Evolutionary conservation across 2,113 vertebrate genomes (phyloP), one percentile per base, ranked within the genome.

Genomic region (Chinchilla lanigera): DNA sequence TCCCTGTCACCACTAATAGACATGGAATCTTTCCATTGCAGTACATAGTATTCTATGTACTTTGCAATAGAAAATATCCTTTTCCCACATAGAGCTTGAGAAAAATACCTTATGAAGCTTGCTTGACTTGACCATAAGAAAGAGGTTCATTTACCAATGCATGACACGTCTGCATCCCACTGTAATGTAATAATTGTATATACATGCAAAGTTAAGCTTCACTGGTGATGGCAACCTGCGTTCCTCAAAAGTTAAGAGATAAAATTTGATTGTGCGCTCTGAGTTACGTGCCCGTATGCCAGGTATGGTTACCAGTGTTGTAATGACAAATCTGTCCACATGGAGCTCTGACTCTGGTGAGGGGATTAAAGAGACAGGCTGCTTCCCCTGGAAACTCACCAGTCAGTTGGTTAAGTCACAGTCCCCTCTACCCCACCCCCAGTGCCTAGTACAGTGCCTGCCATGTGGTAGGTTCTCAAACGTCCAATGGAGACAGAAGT

Each of bases 1-100:
- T 80, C 93, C 61, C 86, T 83, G 17, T 30, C 52, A 54, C 58
- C 82, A 33, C 54, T 67, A 22, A 58, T 78, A 95, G 85, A 95
- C 61, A 2, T 4, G 90, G 54, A 73, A 89, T 93, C 69, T 92
- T 90, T 87, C 96, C 35, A 60, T 89, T 85, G 54, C 47, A 84
- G 82, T 86, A 73, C 80, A 1, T 65, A 13, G 54, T 78, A 0
- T 87, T 28, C 73, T 81, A 84, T 85, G 47, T 73, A 50, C 54
- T 65, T 93, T 77, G 26, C 26, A 82, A n/a, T 69, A 41, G 44
- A 89, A 90, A 77, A 92, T 58, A 90, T 24, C 78, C 54, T 75
- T 92, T 89, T 84, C 56, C 50, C 35, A n/a, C 47, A 69, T 82
- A 52, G 26, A 50, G 20, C 67, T 84, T 80, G 60, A 73, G 78